Percentiles rank a stretch among this genome's conserved stretches.
phyloP scores from a whole-genome alignment of 2,888 invertebrate genomes.

The Parnassius glacialis region DNA sequence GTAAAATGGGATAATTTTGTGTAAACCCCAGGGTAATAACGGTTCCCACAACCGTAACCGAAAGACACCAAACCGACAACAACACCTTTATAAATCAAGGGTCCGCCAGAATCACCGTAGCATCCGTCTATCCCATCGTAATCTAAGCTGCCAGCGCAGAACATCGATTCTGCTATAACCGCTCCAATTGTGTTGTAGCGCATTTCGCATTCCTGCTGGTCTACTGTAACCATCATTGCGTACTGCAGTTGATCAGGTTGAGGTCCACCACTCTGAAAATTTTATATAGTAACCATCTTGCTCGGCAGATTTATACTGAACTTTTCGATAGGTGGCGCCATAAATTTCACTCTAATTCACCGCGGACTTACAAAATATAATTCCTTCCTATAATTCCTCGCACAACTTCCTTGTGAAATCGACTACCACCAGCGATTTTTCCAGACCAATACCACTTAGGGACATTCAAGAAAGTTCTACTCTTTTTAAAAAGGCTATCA shows the following conservation, averaged over 20 bases:
- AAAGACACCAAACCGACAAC: conserved; percentile 69
- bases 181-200: conserved; percentile 61
- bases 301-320: too few relatives aligned
- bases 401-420: too few relatives aligned
- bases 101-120: conserved; percentile 72
- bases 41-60: conserved; percentile 67
- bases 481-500: too few relatives aligned
- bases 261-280: conserved; percentile 52
- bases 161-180: conserved; percentile 60
- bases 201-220: conserved; percentile 51
- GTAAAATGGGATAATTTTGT: conserved; percentile 68
- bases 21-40: conserved; percentile 68
- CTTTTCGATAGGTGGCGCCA: too few relatives aligned
- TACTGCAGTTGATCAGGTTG: conserved; percentile 67
- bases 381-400: too few relatives aligned
- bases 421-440: too few relatives aligned
- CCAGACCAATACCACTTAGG: too few relatives aligned
- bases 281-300: not conserved
- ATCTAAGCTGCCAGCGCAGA: conserved; percentile 66
- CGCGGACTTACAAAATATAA: too few relatives aligned
- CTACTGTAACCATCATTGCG: conserved; percentile 52
- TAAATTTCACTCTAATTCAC: too few relatives aligned
- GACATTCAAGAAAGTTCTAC: too few relatives aligned
- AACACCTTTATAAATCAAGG: conserved; percentile 66
- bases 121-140: conserved; percentile 67